A percentile compares a stretch with the other conserved stretches of the same genome.
Evolutionary conservation across 2,888 invertebrate genomes (phyloP).

Genomic region (Oscheius sp.): DNA sequence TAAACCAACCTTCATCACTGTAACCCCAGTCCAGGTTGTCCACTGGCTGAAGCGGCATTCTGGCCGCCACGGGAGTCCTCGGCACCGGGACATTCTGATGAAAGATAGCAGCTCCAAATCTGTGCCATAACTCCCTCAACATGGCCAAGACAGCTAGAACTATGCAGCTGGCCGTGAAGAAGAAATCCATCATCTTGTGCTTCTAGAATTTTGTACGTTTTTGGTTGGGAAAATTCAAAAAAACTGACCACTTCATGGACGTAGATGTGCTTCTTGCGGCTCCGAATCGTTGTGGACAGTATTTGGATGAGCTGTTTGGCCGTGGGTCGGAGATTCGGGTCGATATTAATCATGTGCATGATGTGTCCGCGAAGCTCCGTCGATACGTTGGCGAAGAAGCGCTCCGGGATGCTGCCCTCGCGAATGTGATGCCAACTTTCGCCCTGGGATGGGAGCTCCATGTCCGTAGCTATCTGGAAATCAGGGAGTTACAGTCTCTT

Average conservation of each 20-base stretch:
- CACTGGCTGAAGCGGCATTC: background rate
- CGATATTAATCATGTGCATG: constrained; percentile 47
- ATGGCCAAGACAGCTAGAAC: constrained; percentile 6
- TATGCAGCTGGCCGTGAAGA: background rate
- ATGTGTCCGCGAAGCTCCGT: constrained; percentile 48
- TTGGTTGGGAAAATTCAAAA: background rate
- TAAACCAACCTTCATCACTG: constrained; percentile 28
- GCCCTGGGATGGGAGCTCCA: constrained; percentile 82
- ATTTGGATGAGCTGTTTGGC: constrained; percentile 37
- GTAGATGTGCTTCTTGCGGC: background rate
- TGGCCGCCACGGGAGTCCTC: constrained; percentile 3
- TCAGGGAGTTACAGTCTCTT: no score
- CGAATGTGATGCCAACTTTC: constrained; percentile 81
- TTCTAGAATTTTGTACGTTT: constrained; percentile 13
- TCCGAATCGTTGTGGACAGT: background rate
- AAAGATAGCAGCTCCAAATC: background rate
- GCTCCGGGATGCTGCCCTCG: constrained; percentile 77
- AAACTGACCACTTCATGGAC: constrained; percentile 32
- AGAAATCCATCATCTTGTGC: background rate
- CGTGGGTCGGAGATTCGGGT: constrained; percentile 51
- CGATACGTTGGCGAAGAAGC: constrained; percentile 62
- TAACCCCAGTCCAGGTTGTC: constrained; percentile 19
- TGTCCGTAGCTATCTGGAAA: constrained; percentile 78
- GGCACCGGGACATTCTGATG: constrained; percentile 1
- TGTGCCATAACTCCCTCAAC: background rate